Conservation (phyloP, 2,888 invertebrate genomes). For the Tholera decimalis region DNA sequence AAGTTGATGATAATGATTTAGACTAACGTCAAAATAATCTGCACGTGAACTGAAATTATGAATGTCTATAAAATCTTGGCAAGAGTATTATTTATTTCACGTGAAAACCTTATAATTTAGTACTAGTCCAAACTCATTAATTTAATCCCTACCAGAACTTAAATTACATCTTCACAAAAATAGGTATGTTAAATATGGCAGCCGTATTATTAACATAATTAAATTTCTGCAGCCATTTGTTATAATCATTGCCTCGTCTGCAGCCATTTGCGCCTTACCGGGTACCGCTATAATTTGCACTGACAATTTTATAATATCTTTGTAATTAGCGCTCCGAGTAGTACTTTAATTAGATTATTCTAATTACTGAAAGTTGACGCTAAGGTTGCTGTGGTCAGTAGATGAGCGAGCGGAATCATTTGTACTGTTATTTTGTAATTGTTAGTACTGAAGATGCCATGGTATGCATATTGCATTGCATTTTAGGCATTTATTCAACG, state of each 20-base stretch:
- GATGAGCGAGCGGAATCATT: not conserved
- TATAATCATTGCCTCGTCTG: conserved; percentile 69
- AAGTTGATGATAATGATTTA: no score
- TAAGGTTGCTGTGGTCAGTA: not conserved
- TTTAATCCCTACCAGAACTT: not conserved
- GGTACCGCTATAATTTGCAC: conserved; percentile 35
- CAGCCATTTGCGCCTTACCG: conserved; percentile 33
- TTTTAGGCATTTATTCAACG: no score
- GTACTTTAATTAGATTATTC: conserved; percentile 12
- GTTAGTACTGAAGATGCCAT: not conserved
- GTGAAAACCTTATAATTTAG: no score
- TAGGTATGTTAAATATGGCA: conserved; percentile 18
- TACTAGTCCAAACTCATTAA: no score
- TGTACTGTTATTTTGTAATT: not conserved
- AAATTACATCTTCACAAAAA: conserved; percentile 17
- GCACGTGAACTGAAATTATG: no score
- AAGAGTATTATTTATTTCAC: no score
- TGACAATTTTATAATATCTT: conserved; percentile 42
- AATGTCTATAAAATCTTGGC: no score
- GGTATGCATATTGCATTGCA: no score
- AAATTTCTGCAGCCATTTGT: conserved; percentile 68
- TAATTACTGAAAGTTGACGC: not conserved
- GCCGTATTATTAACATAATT: conserved; percentile 63
- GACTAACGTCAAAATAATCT: no score
- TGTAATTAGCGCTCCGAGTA: conserved; percentile 28